Evolutionary conservation across 2,797 vertebrate species (phyloP), one percentile per base, ranked within the genome.

Genomic region (Lacerta viridis): DNA sequence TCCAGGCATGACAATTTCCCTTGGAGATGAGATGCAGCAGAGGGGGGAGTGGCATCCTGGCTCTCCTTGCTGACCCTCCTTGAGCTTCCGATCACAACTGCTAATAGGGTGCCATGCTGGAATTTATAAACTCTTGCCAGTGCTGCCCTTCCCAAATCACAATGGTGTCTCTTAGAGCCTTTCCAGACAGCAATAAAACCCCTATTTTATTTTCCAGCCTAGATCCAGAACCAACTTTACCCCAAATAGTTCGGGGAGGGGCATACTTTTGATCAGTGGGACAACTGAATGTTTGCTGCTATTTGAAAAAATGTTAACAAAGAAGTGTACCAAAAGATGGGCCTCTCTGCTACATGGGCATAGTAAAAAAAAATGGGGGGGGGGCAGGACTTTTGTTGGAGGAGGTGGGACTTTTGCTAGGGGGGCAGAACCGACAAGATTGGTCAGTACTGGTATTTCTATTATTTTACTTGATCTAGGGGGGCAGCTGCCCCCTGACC

Each of bases 1-100:
- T 82, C 71, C 71, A 89, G 64, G 71, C 78, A 59, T 68, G 69
- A 80, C 64, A 64, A 33, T 61, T 76, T 82, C 88, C 61, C 33
- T 81, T 27, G 18, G 39, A 85, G 41, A 39, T 29, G 71, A 74
- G 41, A 82, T 2, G 7, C 50, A 50, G 50, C 50, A 13, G 11
- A 4, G 50, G 50, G 46, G 11, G 3, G 13, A 0, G 23, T 23
- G 18, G 18, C 17, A 18, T n/a, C 5, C 41, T 11, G 10, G n/a
- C 25, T 29, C 41, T 29, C 29, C 4, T 4, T 25, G 27, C n/a
- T 41, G 46, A 64, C 25, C 72, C 7, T 25, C 76, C 61, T 43
- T 1, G 2, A 89, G 27, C 41, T 29, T 23, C 25, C 10, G 50
- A 43, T 80, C 25, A 36, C 71, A 69, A 43, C 83, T 68, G 15